A percentile compares a stretch with the other conserved stretches of the same genome.
Evolutionary conservation across 2,888 invertebrate genomes (phyloP).

Genomic region (Amorpha juglandis): DNA sequence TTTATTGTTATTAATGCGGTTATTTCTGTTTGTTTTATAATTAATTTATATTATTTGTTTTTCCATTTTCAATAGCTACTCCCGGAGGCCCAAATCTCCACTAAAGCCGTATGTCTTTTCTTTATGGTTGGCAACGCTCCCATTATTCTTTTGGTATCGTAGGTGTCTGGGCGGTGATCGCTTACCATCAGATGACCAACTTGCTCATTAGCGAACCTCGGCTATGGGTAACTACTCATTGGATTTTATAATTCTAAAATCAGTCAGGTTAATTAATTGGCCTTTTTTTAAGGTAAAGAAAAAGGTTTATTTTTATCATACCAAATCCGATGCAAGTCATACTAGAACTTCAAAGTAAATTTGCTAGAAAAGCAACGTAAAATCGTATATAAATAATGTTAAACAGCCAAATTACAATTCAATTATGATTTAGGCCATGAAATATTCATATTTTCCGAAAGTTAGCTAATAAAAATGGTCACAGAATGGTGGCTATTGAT

Average conservation of each 20-base stretch:
- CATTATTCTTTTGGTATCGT: too few species aligned
- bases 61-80: too few species aligned
- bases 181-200: too few species aligned
- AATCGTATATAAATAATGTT: neutral
- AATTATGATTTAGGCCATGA: slow-evolving; percentile 27
- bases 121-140: too few species aligned
- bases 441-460: slow-evolving; percentile 61
- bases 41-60: neutral
- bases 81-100: too few species aligned
- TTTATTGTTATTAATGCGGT: slow-evolving; percentile 30
- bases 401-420: neutral
- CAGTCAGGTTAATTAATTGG: neutral
- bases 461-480: slow-evolving; percentile 67
- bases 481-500: slow-evolving; percentile 65
- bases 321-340: neutral
- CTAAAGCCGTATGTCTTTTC: too few species aligned
- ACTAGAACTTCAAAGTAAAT: neutral
- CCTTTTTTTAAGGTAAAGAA: neutral
- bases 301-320: too few species aligned
- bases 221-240: too few species aligned
- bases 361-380: neutral
- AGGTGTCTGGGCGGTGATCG: too few species aligned
- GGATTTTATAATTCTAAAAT: too few species aligned
- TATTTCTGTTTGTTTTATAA: neutral
- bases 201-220: too few species aligned